These are phyloP conservation scores for Meteorus cinctellus DNA, from an alignment of 2,888 invertebrate genomes.

Conservation along the genomic window DNA sequence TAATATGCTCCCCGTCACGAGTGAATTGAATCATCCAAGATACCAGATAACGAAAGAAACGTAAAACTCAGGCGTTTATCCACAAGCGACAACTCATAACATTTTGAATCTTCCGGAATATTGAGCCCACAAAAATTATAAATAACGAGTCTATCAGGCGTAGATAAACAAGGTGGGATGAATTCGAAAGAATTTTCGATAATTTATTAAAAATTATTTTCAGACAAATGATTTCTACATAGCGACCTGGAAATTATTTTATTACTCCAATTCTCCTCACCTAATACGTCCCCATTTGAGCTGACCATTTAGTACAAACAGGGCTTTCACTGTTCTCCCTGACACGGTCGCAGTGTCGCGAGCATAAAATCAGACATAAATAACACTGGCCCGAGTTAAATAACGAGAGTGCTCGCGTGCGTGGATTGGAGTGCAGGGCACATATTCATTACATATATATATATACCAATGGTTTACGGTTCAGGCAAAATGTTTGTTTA, in stretches of 20 bases:
- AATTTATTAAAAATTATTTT: neutral
- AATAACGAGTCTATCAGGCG: too few relatives aligned
- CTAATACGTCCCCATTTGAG: slow-evolving; percentile 28
- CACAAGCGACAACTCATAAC: neutral
- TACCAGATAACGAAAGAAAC: neutral
- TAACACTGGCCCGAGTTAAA: slow-evolving; percentile 53
- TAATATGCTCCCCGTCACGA: neutral
- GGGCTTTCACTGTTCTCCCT: slow-evolving; percentile 55
- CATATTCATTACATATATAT: slow-evolving; percentile 22
- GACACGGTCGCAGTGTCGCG: slow-evolving; percentile 45
- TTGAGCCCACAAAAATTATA: neutral
- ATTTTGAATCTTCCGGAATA: neutral
- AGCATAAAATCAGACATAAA: slow-evolving; percentile 58
- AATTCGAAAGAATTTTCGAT: too few relatives aligned
- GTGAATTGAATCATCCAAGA: neutral
- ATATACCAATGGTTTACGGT: slow-evolving; percentile 13
- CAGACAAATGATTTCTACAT: too few relatives aligned
- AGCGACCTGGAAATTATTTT: neutral
- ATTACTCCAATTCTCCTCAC: neutral
- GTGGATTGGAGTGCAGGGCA: slow-evolving; percentile 6
- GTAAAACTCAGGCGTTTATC: neutral
- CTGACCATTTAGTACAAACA: slow-evolving; percentile 49
- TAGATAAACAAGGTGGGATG: too few relatives aligned
- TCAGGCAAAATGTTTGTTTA: slow-evolving; percentile 9
- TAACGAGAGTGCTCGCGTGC: slow-evolving; percentile 46